Evolutionary conservation across 2,888 invertebrate species (phyloP).

Genomic region (Drosophila colorata): DNA sequence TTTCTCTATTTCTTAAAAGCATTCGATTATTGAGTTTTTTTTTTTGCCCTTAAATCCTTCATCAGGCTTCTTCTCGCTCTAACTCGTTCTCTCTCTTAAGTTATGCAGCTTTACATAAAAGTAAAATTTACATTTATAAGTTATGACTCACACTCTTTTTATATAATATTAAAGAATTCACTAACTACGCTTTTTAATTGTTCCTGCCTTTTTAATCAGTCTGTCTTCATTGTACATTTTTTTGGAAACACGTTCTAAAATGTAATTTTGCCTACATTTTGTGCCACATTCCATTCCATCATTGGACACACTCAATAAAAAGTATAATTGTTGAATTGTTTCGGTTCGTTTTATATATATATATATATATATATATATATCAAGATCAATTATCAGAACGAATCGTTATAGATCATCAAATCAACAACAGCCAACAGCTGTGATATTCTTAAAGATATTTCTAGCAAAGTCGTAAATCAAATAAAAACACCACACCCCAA

Average conservation of each 20-base stretch:
- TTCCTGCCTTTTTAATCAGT: too few relatives aligned
- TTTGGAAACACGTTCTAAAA: not conserved
- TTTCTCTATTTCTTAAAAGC: too few relatives aligned
- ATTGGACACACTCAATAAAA: conserved; percentile 41
- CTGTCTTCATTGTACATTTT: too few relatives aligned
- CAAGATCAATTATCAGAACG: conserved; percentile 25
- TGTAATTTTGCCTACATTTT: not conserved
- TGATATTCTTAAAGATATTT: conserved; percentile 16
- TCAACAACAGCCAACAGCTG: conserved; percentile 39
- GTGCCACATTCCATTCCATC: not conserved
- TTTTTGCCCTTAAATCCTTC: too few relatives aligned
- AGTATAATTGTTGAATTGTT: conserved; percentile 30
- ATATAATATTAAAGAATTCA: too few relatives aligned
- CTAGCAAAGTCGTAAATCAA: conserved; percentile 35
- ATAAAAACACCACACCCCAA: conserved; percentile 10
- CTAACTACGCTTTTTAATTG: too few relatives aligned
- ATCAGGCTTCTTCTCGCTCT: too few relatives aligned
- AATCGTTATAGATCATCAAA: conserved; percentile 11
- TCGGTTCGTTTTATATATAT: conserved; percentile 17
- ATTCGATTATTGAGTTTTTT: too few relatives aligned
- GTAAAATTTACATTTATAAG: too few relatives aligned
- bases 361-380: conserved; percentile 8
- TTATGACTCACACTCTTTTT: too few relatives aligned
- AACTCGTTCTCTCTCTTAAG: too few relatives aligned
- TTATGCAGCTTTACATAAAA: too few relatives aligned